Evolutionary conservation across 2,888 invertebrate species (phyloP).

Genomic region (Ligdia adustata): DNA sequence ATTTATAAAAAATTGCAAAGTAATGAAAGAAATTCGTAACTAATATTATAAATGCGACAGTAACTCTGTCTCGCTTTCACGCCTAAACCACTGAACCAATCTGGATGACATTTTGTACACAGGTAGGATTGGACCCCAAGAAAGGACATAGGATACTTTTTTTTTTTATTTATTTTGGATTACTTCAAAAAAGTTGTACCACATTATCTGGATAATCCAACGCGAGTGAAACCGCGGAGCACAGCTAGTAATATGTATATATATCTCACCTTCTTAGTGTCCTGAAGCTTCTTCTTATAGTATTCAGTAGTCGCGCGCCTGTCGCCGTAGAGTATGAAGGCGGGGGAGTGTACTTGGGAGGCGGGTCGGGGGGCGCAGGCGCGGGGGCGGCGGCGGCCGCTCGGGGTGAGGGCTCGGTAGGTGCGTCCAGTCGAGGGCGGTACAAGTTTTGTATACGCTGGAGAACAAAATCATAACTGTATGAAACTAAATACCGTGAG

Average conservation of each 20-base stretch:
- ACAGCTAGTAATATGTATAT: too few species aligned
- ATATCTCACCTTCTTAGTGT: conserved; percentile 82
- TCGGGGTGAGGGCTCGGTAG: conserved; percentile 23
- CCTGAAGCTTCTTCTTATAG: conserved; percentile 90
- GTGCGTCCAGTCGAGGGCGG: conserved; percentile 86
- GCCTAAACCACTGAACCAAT: too few species aligned
- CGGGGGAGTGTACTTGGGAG: conserved; percentile 97
- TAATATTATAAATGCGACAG: too few species aligned
- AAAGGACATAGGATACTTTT: too few species aligned
- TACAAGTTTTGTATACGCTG: conserved; percentile 94
- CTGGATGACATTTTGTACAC: too few species aligned
- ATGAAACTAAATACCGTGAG: not conserved
- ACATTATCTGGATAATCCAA: not conserved
- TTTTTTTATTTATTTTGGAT: not conserved
- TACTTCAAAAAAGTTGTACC: not conserved
- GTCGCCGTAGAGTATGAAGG: conserved; percentile 97
- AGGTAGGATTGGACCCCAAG: too few species aligned
- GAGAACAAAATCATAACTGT: not conserved
- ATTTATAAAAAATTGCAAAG: too few species aligned
- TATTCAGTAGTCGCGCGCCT: conserved; percentile 91
- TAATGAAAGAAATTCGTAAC: too few species aligned
- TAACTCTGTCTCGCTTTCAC: too few species aligned
- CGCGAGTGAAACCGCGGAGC: too few species aligned
- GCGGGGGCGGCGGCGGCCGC: conserved; percentile 54
- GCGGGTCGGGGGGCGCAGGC: conserved; percentile 85